Evolutionary conservation across 2,888 invertebrate genomes (phyloP), one percentile per base, ranked within the genome.

Genomic region (Tinea pellionella): DNA sequence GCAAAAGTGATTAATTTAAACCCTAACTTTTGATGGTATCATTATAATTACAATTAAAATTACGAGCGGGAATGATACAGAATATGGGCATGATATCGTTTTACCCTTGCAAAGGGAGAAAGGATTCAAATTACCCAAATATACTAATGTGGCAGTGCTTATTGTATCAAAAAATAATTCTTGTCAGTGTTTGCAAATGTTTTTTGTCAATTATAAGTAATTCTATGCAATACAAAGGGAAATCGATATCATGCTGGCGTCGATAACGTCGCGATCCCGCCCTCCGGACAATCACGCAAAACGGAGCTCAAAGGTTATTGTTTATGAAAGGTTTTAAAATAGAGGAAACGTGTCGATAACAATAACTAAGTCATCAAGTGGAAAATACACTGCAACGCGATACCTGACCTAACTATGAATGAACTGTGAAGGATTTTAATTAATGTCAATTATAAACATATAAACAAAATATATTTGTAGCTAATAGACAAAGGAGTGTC

Each of bases 41-140:
- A 77, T 75, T 79, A 78, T 76, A 78, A 75, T 75, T 74, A 75
- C 73, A 43, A 51, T 51, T 61, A 59, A 57, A 61, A 71, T 65
- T 69, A 74, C 67, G 72, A 78, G 79, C 79, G 81, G 80, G 80
- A 80, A 78, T 78, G 78, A 78, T 77, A 76, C 68, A 77, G 69
- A 76, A 69, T 70, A 70, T 72, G 67, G 70, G 73, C 75, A 74
- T 73, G 72, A 65, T 73, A 72, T 73, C 75, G 74, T 74, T 71
- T 66, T 75, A 74, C 71, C 47, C 47, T 47, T 16, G n/a, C 24
- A 6, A 24, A 24, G 6, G 24, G 24, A 24, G 24, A 24, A 24
- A 24, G 6, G 2, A 18, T 7, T 18, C 12, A 18, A 16, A 53
- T 53, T 53, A 51, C 11, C 13, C 51, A 16, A 13, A 16, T 12